Percentiles rank a stretch among this genome's conserved stretches.
Evolutionary conservation across 2,797 vertebrate species (phyloP).

Genomic region (Leucoraja ocellata): DNA sequence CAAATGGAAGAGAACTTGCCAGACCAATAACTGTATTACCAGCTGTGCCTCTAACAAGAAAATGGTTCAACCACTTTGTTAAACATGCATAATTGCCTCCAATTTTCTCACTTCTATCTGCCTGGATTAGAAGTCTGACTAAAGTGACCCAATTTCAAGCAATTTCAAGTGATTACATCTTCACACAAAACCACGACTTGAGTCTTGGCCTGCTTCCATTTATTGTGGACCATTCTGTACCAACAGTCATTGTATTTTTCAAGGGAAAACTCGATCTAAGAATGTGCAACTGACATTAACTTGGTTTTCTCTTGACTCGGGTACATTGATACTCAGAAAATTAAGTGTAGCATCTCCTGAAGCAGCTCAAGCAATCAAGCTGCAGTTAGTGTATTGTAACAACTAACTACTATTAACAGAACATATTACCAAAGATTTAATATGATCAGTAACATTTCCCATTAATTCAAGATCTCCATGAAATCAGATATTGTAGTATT

Average conservation of each 20-base stretch:
- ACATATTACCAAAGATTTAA: not conserved
- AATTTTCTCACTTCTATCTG: too few relatives aligned
- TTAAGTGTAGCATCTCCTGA: not conserved
- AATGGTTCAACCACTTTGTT: too few relatives aligned
- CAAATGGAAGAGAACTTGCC: not conserved
- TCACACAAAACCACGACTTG: not conserved
- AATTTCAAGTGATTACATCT: too few relatives aligned
- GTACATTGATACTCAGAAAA: not conserved
- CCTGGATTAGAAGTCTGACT: too few relatives aligned
- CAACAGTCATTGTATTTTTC: not conserved
- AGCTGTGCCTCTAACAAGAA: too few relatives aligned
- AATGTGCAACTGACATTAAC: not conserved
- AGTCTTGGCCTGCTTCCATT: not conserved
- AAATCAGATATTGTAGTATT: not conserved
- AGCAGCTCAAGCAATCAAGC: not conserved
- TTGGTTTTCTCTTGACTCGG: not conserved
- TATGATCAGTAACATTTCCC: not conserved
- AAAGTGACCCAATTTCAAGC: too few relatives aligned
- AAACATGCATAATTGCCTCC: too few relatives aligned
- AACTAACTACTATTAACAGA: not conserved
- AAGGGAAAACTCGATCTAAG: not conserved
- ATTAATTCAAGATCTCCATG: not conserved
- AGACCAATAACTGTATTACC: too few relatives aligned
- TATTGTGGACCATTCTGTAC: not conserved
- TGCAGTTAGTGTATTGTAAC: not conserved